phyloP scores from a whole-genome alignment of 2,888 invertebrate species.

The Embidobia sp. region DNA sequence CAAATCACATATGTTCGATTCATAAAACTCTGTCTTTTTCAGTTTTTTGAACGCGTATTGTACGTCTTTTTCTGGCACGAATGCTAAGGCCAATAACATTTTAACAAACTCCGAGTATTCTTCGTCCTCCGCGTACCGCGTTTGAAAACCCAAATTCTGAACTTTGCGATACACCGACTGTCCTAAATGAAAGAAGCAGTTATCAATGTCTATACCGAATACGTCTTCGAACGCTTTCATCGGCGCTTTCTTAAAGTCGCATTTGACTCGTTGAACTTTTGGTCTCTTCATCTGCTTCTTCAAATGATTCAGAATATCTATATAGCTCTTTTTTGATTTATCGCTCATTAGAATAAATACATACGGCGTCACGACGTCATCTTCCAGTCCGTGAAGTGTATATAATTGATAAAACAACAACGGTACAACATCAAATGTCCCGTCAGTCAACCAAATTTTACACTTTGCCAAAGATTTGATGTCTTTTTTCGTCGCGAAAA shows the following conservation, averaged over 20 bases:
- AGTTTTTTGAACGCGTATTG: background rate
- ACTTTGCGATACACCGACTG: background rate
- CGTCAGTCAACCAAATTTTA: constrained; percentile 4
- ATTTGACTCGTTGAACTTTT: background rate
- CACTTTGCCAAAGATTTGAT: background rate
- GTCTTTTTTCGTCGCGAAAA: background rate
- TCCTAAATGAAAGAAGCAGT: constrained; percentile 1
- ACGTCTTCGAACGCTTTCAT: background rate
- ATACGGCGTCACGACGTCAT: background rate
- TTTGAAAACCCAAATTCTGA: background rate
- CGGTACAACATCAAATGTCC: constrained; percentile 3
- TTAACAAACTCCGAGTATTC: constrained; percentile 1
- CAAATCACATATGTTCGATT: background rate
- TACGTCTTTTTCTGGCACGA: background rate
- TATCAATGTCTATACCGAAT: background rate
- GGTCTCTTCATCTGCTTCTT: background rate
- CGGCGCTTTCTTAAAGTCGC: constrained; percentile 11
- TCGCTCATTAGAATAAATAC: constrained; percentile 5
- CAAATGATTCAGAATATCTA: background rate
- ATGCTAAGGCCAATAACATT: background rate
- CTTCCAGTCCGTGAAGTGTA: background rate
- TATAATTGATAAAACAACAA: constrained; percentile 14
- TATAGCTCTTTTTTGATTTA: constrained; percentile 2
- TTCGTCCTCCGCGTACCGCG: background rate
- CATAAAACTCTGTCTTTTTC: background rate